Evolutionary conservation across 2,113 vertebrate genomes (phyloP).

Genomic region (Sylvietta virens): DNA sequence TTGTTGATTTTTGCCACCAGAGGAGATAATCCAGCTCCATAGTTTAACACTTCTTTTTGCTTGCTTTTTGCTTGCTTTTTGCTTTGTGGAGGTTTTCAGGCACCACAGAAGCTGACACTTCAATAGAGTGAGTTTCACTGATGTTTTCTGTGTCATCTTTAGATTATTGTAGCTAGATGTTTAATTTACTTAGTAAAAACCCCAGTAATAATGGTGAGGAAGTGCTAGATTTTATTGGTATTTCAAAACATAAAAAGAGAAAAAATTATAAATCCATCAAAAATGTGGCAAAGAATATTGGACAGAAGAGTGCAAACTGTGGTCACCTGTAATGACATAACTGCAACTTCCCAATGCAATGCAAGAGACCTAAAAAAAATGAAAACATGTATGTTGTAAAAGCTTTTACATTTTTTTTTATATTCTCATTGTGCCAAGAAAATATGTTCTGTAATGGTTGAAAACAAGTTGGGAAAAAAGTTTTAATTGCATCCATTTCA

Average conservation of each 20-base stretch:
- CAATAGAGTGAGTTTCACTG: not conserved
- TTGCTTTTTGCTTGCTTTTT: no score
- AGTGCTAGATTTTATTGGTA: not conserved
- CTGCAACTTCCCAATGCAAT: not conserved
- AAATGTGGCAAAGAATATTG: not conserved
- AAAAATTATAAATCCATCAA: not conserved
- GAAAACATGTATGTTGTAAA: fast-evolving
- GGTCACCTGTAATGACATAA: not conserved
- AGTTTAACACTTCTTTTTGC: not conserved
- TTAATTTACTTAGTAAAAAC: not conserved
- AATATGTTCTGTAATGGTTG: no score
- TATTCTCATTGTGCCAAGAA: not conserved
- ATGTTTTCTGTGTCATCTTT: not conserved
- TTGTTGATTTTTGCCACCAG: not conserved
- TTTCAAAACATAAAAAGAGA: not conserved
- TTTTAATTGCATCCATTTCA: not conserved
- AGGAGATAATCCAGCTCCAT: not conserved
- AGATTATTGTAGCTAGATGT: not conserved
- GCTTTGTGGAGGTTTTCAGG: not conserved
- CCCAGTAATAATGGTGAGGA: not conserved
- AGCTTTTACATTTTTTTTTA: not conserved
- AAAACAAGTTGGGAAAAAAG: not conserved
- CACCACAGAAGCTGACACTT: not conserved
- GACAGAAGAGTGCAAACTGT: not conserved
- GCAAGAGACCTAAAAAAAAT: not conserved